Percentiles rank a stretch among this genome's conserved stretches.
These are phyloP conservation scores for Dione juno DNA, from an alignment of 2,888 invertebrate genomes.

Conservation along the genomic window DNA sequence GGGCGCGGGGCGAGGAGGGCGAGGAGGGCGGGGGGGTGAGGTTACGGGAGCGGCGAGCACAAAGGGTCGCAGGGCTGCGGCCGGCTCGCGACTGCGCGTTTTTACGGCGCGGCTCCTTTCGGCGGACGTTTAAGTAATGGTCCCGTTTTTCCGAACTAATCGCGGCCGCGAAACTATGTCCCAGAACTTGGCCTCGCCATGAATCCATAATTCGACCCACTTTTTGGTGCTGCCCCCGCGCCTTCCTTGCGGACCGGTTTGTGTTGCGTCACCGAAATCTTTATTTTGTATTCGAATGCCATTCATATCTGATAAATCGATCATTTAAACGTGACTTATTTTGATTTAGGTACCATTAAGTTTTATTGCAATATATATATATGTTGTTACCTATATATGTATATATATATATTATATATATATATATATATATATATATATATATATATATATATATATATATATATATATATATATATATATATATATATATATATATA, in stretches of 20 bases:
- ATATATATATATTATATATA: too few relatives aligned
- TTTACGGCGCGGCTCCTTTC: slow-evolving; percentile 67
- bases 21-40: neutral
- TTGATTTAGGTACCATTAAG: neutral
- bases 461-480: too few relatives aligned
- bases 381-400: too few relatives aligned
- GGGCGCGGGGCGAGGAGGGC: neutral
- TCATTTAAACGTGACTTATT: slow-evolving; percentile 18
- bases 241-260: slow-evolving; percentile 50
- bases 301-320: slow-evolving; percentile 25
- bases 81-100: slow-evolving; percentile 55
- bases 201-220: slow-evolving; percentile 53
- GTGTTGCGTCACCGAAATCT: slow-evolving; percentile 48
- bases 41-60: slow-evolving; percentile 37
- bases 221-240: slow-evolving; percentile 54
- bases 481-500: too few relatives aligned
- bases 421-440: too few relatives aligned
- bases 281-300: slow-evolving; percentile 34
- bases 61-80: slow-evolving; percentile 44
- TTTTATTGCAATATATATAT: neutral
- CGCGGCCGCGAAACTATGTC: slow-evolving; percentile 59
- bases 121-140: slow-evolving; percentile 67
- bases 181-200: slow-evolving; percentile 49
- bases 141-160: slow-evolving; percentile 61
- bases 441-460: too few relatives aligned